These are phyloP conservation scores for Zeus faber DNA, from an alignment of 2,113 vertebrate genomes.

Conservation along the genomic window DNA sequence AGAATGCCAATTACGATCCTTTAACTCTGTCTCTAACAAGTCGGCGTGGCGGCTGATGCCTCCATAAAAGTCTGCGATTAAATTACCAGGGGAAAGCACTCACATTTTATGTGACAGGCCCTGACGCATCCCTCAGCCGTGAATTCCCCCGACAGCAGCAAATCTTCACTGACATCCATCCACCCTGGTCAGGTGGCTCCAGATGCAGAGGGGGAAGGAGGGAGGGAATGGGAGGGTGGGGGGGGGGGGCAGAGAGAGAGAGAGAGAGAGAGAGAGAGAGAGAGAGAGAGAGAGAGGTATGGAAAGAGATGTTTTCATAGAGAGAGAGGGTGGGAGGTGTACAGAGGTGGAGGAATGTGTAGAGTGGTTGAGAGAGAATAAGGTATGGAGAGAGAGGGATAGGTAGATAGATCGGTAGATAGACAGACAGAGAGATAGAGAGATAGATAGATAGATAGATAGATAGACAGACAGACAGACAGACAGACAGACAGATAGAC, in stretches of 20 bases:
- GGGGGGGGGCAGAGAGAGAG: not conserved
- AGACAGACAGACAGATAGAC: too few species aligned
- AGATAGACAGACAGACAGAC: too few species aligned
- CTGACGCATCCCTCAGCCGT: constrained; percentile 55
- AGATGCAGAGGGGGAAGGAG: constrained; percentile 19
- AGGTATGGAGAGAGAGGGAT: too few species aligned
- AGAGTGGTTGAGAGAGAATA: too few species aligned
- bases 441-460: too few species aligned
- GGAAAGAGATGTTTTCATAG: too few species aligned
- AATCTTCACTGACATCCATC: too few species aligned
- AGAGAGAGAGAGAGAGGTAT: not conserved
- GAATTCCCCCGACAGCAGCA: constrained; percentile 56
- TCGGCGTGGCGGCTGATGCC: constrained; percentile 53
- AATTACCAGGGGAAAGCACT: constrained; percentile 64
- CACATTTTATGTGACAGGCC: constrained; percentile 63
- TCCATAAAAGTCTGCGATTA: constrained; percentile 65
- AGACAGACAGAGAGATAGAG: too few species aligned
- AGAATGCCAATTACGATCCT: constrained; percentile 67
- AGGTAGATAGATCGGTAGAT: too few species aligned
- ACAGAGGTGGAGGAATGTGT: too few species aligned
- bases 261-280: not conserved
- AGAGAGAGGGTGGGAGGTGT: too few species aligned
- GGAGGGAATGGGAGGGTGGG: not conserved
- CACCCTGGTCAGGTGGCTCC: constrained; percentile 47
- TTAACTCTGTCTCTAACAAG: constrained; percentile 54